These are phyloP conservation scores for Phalacrocorax carbo DNA, from an alignment of 2,113 vertebrate species.

Conservation along the genomic window DNA sequence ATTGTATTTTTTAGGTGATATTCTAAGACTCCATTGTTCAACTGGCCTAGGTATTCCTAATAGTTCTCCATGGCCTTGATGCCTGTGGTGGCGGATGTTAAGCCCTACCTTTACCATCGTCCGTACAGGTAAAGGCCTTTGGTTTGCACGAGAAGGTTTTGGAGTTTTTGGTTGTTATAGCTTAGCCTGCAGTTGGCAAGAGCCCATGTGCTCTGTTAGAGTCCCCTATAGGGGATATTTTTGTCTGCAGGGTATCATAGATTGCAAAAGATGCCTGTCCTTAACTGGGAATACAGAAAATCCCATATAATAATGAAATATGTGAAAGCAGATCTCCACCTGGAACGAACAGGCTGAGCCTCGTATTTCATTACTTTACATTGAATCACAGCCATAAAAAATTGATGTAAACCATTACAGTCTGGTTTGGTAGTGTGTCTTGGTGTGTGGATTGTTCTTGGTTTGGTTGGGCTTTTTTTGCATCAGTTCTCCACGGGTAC, in stretches of 20 bases:
- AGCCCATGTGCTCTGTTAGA: not conserved
- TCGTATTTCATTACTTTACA: not conserved
- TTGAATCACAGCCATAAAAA: not conserved
- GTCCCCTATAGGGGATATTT: fast-evolving
- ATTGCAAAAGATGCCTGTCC: not conserved
- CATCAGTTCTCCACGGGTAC: not conserved
- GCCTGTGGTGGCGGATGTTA: not conserved
- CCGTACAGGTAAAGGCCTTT: fast-evolving
- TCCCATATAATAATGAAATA: not conserved
- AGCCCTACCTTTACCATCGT: not conserved
- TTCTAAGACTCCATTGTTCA: not conserved
- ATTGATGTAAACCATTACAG: not conserved
- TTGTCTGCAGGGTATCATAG: not conserved
- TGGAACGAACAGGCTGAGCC: not conserved
- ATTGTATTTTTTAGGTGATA: not conserved
- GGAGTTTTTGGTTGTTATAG: fast-evolving
- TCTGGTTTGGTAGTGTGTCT: not conserved
- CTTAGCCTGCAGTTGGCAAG: not conserved
- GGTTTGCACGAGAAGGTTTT: not conserved
- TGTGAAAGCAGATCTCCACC: not conserved
- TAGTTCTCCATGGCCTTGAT: not conserved
- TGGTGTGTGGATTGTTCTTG: not conserved
- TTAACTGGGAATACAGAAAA: not conserved
- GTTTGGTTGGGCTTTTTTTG: not conserved
- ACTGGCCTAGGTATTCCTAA: not conserved